Conservation (phyloP, 2,797 vertebrate genomes). For the Gila robusta region DNA sequence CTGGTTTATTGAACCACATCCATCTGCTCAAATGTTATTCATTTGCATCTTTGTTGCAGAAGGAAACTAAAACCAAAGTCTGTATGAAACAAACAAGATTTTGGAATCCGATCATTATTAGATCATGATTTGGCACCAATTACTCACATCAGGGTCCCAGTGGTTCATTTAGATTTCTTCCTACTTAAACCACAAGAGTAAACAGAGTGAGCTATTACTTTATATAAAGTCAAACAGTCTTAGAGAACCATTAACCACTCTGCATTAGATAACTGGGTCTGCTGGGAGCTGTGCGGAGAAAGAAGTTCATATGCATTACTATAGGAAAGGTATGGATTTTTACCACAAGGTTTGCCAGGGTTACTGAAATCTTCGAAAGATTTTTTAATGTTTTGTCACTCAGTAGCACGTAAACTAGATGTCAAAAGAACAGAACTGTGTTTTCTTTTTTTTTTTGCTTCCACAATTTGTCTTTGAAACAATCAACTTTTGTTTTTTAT, state of each 20-base stretch:
- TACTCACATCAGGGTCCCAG: not conserved
- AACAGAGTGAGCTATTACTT: constrained; percentile 11
- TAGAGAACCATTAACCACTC: constrained; percentile 13
- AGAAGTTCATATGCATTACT: not conserved
- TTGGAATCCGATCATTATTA: constrained; percentile 16
- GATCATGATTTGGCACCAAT: constrained; percentile 13
- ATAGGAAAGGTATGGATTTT: not conserved
- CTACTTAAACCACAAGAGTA: constrained; percentile 28
- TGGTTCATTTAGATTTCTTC: constrained; percentile 13
- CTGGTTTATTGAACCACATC: not conserved
- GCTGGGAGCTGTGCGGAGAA: not conserved
- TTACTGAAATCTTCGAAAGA: not conserved
- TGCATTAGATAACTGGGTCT: not conserved
- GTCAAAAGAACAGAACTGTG: not conserved
- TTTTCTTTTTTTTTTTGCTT: not conserved
- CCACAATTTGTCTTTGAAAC: not conserved
- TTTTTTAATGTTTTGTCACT: not conserved
- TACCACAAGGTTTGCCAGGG: not conserved
- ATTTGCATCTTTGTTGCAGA: constrained; percentile 17
- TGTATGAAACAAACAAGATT: constrained; percentile 6
- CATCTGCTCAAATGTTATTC: constrained; percentile 7
- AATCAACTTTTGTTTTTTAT: not conserved
- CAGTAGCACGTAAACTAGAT: not conserved
- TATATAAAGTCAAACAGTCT: constrained; percentile 13
- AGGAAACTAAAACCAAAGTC: constrained; percentile 3